phyloP scores from a whole-genome alignment of 2,113 vertebrate species.

The Condylura cristata region DNA sequence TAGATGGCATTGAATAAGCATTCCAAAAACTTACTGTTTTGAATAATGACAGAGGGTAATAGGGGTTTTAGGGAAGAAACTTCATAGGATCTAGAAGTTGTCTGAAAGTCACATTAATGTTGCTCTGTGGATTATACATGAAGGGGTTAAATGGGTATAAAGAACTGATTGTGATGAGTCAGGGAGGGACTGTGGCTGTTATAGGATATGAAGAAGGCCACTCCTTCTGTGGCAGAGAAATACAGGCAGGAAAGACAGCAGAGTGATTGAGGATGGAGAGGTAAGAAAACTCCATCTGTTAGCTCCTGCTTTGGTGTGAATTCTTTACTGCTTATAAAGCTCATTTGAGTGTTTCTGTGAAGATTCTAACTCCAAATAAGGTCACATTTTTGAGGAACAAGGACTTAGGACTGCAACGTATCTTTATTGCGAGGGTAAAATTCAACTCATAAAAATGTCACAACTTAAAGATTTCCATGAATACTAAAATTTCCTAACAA shows the following conservation, averaged over 20 bases:
- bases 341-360: not conserved
- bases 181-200: too few species aligned
- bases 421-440: not conserved
- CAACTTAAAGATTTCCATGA: not conserved
- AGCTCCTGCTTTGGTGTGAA: not conserved
- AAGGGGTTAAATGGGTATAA: not conserved
- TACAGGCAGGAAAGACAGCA: not conserved
- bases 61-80: not conserved
- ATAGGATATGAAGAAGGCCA: not conserved
- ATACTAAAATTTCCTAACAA: not conserved
- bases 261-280: not conserved
- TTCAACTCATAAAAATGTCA: not conserved
- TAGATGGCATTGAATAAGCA: not conserved
- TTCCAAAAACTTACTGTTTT: not conserved
- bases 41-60: not conserved
- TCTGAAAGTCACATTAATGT: not conserved
- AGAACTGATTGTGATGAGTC: not conserved
- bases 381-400: not conserved
- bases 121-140: not conserved
- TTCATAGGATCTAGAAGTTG: not conserved
- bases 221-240: not conserved
- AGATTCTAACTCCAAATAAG: not conserved
- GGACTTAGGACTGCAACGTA: not conserved
- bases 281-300: not conserved
- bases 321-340: not conserved